These are phyloP conservation scores for Cygnus atratus DNA, from an alignment of 2,113 vertebrate species.

Conservation along the genomic window DNA sequence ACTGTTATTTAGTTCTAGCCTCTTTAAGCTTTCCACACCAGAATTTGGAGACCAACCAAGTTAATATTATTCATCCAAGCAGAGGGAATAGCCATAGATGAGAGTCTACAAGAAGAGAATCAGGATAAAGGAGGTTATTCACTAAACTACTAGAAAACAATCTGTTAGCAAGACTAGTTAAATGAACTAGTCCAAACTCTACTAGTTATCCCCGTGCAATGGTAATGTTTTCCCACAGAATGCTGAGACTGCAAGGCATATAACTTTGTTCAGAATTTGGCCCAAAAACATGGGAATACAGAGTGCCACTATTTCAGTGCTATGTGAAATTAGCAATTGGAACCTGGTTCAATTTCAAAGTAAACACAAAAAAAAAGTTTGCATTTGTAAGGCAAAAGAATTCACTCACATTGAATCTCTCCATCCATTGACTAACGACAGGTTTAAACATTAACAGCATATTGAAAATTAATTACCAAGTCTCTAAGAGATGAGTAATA, in stretches of 20 bases:
- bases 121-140: slow-evolving; percentile 50
- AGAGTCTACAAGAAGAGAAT: slow-evolving; percentile 45
- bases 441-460: neutral
- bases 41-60: slow-evolving; percentile 47
- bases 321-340: neutral
- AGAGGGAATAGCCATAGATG: slow-evolving; percentile 31
- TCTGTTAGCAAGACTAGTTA: neutral
- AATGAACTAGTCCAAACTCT: slow-evolving; percentile 25
- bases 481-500: slow-evolving; percentile 5
- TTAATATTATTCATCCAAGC: slow-evolving; percentile 50
- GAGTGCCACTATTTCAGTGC: slow-evolving; percentile 49
- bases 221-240: slow-evolving; percentile 32
- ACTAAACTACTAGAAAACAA: neutral
- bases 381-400: neutral
- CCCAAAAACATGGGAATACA: slow-evolving; percentile 24
- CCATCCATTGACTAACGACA: neutral
- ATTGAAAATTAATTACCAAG: neutral
- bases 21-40: slow-evolving; percentile 16
- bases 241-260: slow-evolving; percentile 4
- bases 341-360: neutral
- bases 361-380: neutral
- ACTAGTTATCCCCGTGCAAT: slow-evolving; percentile 66
- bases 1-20: slow-evolving; percentile 5
- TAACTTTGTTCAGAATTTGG: neutral
- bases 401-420: neutral